phyloP scores from a whole-genome alignment of 1,140 invertebrate genomes.

The Arctopsyche grandis region DNA sequence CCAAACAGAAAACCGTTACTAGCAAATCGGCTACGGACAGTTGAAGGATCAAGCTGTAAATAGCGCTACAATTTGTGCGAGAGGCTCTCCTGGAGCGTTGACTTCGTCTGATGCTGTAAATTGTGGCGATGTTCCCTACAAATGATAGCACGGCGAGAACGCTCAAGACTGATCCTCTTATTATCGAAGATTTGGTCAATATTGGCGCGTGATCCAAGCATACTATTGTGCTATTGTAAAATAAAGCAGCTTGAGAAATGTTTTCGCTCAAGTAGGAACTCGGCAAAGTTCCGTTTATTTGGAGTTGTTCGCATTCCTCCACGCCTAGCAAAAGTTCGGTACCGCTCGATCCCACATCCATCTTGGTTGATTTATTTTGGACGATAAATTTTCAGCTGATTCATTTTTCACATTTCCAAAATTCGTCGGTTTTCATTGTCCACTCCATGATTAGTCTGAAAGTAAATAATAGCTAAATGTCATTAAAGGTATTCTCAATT shows the following conservation, averaged over 20 bases:
- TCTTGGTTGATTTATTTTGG: not conserved
- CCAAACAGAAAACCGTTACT: slow-evolving; percentile 83
- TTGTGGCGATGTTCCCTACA: slow-evolving; percentile 77
- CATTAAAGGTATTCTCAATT: no score
- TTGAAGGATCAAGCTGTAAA: slow-evolving; percentile 82
- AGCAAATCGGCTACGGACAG: slow-evolving; percentile 80
- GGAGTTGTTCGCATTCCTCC: slow-evolving; percentile 42
- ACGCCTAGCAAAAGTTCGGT: slow-evolving; percentile 35
- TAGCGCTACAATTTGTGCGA: slow-evolving; percentile 72
- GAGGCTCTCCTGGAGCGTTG: slow-evolving; percentile 65
- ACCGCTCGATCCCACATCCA: slow-evolving; percentile 50
- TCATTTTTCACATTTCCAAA: no score
- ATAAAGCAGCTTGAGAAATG: slow-evolving; percentile 16
- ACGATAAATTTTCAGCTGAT: no score
- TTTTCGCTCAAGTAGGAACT: not conserved
- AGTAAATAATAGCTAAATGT: no score
- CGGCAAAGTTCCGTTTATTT: slow-evolving; percentile 10
- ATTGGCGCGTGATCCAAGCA: slow-evolving; percentile 74
- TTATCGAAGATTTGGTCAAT: slow-evolving; percentile 67
- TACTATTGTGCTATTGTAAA: slow-evolving; percentile 59
- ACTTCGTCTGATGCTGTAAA: slow-evolving; percentile 75
- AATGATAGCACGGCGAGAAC: slow-evolving; percentile 78
- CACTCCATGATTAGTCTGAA: no score
- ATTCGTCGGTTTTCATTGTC: no score
- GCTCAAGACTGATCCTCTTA: slow-evolving; percentile 72